Evolutionary conservation across 2,888 invertebrate species (phyloP).

Genomic region (Ellobium chinense): DNA sequence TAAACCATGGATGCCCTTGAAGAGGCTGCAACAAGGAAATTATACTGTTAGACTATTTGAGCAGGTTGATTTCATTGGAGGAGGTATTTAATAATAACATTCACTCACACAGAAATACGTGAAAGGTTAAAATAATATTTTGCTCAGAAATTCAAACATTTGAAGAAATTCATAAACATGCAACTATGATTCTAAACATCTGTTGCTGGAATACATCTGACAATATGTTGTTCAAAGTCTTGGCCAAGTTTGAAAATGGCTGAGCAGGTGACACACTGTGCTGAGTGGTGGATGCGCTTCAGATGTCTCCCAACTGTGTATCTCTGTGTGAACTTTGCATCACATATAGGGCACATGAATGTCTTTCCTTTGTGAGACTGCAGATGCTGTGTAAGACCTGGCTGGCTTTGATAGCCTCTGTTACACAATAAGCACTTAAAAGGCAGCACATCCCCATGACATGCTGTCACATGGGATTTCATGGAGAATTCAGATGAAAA

Average conservation of each 20-base stretch:
- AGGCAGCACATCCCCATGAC: background rate
- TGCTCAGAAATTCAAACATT: too few species aligned
- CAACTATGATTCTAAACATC: too few species aligned
- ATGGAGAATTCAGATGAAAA: constrained; percentile 7
- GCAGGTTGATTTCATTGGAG: too few species aligned
- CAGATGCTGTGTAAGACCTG: background rate
- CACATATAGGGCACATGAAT: constrained; percentile 18
- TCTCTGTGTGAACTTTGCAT: constrained; percentile 7
- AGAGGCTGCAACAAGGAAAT: too few species aligned
- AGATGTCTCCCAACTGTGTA: background rate
- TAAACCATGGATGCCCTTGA: too few species aligned
- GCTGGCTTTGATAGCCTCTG: constrained; percentile 3
- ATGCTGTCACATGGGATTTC: constrained; percentile 25
- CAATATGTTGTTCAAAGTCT: constrained; percentile 24
- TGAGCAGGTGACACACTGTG: constrained; percentile 2
- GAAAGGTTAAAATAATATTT: too few species aligned
- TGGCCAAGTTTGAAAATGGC: constrained; percentile 8
- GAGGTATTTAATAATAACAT: too few species aligned
- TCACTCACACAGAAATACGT: too few species aligned
- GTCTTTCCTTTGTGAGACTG: background rate
- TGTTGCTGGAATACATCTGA: too few species aligned
- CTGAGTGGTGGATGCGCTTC: background rate
- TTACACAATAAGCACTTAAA: constrained; percentile 11
- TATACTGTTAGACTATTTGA: too few species aligned
- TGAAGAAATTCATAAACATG: too few species aligned